phyloP scores from a whole-genome alignment of 2,797 vertebrate species.

The Chaenodraco wilsoni region DNA sequence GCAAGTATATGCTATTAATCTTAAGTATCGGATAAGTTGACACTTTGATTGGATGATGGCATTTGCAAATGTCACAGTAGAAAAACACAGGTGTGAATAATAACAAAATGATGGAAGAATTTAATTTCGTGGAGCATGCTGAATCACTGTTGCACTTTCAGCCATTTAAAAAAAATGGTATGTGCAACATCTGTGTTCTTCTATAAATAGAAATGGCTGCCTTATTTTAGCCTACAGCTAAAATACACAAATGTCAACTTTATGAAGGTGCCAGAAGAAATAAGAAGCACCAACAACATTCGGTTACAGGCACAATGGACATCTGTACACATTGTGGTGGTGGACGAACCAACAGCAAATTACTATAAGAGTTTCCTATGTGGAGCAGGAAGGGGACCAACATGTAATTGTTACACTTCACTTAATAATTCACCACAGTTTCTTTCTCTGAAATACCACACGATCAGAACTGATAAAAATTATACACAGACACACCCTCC shows the following conservation, averaged over 20 bases:
- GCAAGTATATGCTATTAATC: not conserved
- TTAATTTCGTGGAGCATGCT: not conserved
- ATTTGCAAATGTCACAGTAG: not conserved
- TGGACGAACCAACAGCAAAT: not conserved
- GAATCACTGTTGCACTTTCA: not conserved
- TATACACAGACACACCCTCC: conserved; percentile 27
- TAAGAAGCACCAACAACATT: not conserved
- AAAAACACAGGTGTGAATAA: not conserved
- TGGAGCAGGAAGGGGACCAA: not conserved
- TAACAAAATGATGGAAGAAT: not conserved
- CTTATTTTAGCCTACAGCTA: not conserved
- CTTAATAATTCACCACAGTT: conserved; percentile 20
- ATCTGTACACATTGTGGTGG: not conserved
- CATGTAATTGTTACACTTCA: conserved; percentile 23
- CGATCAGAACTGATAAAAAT: conserved; percentile 45
- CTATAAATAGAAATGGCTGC: not conserved
- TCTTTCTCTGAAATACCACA: conserved; percentile 49
- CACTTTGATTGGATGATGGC: not conserved
- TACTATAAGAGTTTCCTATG: not conserved
- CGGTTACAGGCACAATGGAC: not conserved
- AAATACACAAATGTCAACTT: conserved; percentile 17
- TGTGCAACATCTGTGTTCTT: not conserved
- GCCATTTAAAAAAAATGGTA: not conserved
- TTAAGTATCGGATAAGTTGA: not conserved
- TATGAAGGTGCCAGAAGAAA: not conserved